These are phyloP conservation scores for Ennomos erosarius DNA, from an alignment of 2,888 invertebrate genomes.

Conservation along the genomic window DNA sequence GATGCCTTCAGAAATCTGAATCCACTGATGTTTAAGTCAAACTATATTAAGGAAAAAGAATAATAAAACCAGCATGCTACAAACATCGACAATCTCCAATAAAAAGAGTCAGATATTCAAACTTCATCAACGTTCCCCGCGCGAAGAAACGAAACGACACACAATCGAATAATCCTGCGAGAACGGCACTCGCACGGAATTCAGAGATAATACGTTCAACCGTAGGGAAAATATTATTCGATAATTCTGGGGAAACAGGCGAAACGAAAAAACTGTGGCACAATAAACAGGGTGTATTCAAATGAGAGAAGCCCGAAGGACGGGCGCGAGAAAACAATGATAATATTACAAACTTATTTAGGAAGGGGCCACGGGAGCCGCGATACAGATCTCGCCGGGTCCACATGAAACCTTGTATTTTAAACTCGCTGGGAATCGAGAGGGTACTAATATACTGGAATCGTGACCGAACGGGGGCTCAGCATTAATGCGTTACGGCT, in stretches of 20 bases:
- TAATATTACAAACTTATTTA: conserved; percentile 82
- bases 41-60: conserved; percentile 2
- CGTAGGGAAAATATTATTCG: conserved; percentile 72
- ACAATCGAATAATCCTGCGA: conserved; percentile 64
- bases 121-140: conserved; percentile 46
- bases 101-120: conserved; percentile 39
- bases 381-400: conserved; percentile 19
- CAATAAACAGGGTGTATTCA: conserved; percentile 82
- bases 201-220: conserved; percentile 68
- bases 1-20: neutral
- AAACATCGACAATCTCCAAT: conserved; percentile 33
- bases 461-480: conserved; percentile 4
- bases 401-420: conserved; percentile 9
- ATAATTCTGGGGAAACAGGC: conserved; percentile 68
- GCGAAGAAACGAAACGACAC: conserved; percentile 47
- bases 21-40: no score
- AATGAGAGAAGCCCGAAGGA: conserved; percentile 67
- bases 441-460: conserved; percentile 10
- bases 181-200: conserved; percentile 61
- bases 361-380: conserved; percentile 54
- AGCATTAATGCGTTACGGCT: conserved; percentile 3
- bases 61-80: conserved; percentile 27
- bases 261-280: conserved; percentile 59
- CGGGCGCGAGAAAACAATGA: conserved; percentile 72
- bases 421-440: conserved; percentile 8